A percentile compares a stretch with the other conserved stretches of the same genome.
These are phyloP conservation scores for Osmerus eperlanus DNA, from an alignment of 2,113 vertebrate genomes.

Conservation along the genomic window DNA sequence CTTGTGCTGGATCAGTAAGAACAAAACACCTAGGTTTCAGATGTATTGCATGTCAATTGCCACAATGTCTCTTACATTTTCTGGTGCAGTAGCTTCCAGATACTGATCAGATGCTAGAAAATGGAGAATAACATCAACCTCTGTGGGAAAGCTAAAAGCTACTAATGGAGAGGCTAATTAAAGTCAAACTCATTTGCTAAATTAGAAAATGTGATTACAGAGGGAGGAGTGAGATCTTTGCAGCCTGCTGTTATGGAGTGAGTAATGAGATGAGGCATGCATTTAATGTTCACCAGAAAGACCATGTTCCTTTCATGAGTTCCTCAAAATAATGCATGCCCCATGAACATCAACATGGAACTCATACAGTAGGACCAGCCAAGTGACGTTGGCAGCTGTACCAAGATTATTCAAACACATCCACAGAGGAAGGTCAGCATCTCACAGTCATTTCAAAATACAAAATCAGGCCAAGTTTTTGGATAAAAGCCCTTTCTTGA, in stretches of 20 bases:
- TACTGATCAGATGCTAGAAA: background rate
- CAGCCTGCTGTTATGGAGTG: background rate
- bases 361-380: background rate
- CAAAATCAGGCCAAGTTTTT: no score
- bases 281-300: conserved; percentile 13
- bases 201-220: conserved; percentile 19
- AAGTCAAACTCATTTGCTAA: conserved; percentile 33
- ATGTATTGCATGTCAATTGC: no score
- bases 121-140: background rate
- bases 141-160: background rate
- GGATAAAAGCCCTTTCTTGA: no score
- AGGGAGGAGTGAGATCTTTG: conserved; percentile 4
- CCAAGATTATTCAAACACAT: background rate
- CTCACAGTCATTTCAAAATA: background rate
- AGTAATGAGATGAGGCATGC: background rate
- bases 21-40: background rate
- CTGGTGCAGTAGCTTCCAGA: no score
- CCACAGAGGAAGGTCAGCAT: background rate
- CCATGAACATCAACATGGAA: conserved; percentile 7
- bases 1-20: no score
- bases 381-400: background rate
- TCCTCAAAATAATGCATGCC: conserved; percentile 20
- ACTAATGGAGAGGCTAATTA: conserved; percentile 33
- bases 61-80: background rate
- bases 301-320: conserved; percentile 10